Percentiles rank a stretch among this genome's conserved stretches.
These are phyloP conservation scores for Epizoanthus scotinus DNA, from an alignment of 92 coral and sea anemone genomes.

Conservation along the genomic window DNA sequence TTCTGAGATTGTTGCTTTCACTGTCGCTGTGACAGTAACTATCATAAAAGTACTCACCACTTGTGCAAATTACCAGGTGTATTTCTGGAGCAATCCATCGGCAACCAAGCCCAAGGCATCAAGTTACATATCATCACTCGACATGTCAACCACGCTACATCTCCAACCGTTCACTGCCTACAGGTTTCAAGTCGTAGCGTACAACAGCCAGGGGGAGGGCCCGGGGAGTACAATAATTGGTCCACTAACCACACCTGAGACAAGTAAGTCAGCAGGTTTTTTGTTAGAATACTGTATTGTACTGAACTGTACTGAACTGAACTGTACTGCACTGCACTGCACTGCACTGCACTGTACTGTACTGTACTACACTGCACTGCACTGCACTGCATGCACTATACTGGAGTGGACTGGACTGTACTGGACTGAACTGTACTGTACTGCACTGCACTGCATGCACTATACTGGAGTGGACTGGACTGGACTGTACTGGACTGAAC, in stretches of 20 bases:
- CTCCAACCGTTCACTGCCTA: conserved; percentile 81
- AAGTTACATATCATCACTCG: conserved; percentile 56
- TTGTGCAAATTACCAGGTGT: conserved; percentile 57
- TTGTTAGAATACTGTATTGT: neutral
- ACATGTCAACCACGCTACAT: conserved; percentile 63
- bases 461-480: too few relatives aligned
- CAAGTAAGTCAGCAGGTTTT: conserved; percentile 60
- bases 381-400: too few relatives aligned
- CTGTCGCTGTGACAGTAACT: neutral
- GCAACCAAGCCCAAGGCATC: conserved; percentile 68
- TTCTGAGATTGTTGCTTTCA: neutral
- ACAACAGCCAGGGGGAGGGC: conserved; percentile 91
- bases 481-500: too few relatives aligned
- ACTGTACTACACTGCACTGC: too few relatives aligned
- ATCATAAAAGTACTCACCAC: neutral
- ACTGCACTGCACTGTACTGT: too few relatives aligned
- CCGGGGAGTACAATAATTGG: conserved; percentile 89
- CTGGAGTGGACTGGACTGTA: too few relatives aligned
- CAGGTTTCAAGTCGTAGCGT: conserved; percentile 94
- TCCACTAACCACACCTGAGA: conserved; percentile 86
- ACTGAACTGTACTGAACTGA: too few relatives aligned
- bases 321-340: too few relatives aligned
- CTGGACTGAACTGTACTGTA: too few relatives aligned
- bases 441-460: too few relatives aligned
- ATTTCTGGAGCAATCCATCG: conserved; percentile 76